These are phyloP conservation scores for Trissolcus brochymenae DNA, from an alignment of 2,888 invertebrate species.

Conservation along the genomic window DNA sequence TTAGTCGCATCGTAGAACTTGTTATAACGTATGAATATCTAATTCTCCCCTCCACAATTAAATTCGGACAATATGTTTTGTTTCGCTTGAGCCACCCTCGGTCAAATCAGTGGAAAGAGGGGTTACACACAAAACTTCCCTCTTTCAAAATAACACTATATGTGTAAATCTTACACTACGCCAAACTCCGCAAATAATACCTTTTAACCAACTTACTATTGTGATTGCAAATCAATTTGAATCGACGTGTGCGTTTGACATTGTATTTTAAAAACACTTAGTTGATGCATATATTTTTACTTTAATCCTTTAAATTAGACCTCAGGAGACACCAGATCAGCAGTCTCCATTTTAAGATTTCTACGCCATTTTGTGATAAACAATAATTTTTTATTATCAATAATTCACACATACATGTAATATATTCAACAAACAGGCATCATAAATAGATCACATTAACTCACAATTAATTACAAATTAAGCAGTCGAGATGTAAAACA, in stretches of 20 bases:
- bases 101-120: conserved; percentile 53
- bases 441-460: too few species aligned
- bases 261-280: conserved; percentile 2
- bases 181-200: conserved; percentile 37
- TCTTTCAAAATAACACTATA: conserved; percentile 63
- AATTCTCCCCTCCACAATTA: conserved; percentile 74
- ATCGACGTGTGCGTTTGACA: background rate
- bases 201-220: conserved; percentile 31
- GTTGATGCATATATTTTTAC: background rate
- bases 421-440: too few species aligned
- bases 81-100: conserved; percentile 65
- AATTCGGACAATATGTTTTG: conserved; percentile 77
- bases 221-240: conserved; percentile 10
- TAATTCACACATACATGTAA: too few species aligned
- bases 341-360: too few species aligned
- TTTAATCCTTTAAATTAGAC: too few species aligned
- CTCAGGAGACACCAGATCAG: too few species aligned
- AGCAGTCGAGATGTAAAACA: too few species aligned
- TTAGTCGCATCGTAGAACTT: conserved; percentile 70
- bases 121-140: conserved; percentile 58
- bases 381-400: too few species aligned
- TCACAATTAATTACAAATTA: too few species aligned
- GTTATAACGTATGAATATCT: conserved; percentile 75
- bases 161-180: conserved; percentile 69
- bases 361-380: too few species aligned